Conservation (phyloP, 2,113 vertebrate genomes). For the Misgurnus anguillicaudatus region DNA sequence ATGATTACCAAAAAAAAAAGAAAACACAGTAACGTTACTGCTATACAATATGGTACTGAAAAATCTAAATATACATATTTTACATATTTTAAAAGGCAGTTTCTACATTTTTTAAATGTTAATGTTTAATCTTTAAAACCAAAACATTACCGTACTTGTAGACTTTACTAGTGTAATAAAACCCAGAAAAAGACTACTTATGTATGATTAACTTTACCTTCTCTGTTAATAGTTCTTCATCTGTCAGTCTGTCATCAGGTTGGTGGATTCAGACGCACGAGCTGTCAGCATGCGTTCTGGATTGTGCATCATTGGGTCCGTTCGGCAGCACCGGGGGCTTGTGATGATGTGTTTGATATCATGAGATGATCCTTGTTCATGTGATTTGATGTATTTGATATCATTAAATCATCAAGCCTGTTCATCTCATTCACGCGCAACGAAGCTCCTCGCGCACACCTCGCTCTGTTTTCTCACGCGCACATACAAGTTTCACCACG, state of each 20-base stretch:
- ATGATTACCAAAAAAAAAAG: no score
- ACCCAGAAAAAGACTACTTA: neutral
- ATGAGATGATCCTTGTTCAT: conserved; percentile 1
- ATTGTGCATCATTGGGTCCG: neutral
- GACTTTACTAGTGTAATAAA: neutral
- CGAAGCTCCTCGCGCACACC: conserved; percentile 42
- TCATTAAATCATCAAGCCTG: neutral
- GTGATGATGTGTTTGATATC: conserved; percentile 29
- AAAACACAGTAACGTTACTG: no score
- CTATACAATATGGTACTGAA: no score
- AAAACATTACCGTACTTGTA: no score
- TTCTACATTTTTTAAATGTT: no score
- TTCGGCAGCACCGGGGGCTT: neutral
- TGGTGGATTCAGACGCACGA: conserved; percentile 29
- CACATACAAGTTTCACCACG: conserved; percentile 39
- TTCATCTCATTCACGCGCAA: conserved; percentile 43
- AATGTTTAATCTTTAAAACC: no score
- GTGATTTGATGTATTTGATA: conserved; percentile 21
- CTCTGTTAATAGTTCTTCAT: conserved; percentile 34
- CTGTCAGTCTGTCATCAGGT: conserved; percentile 35
- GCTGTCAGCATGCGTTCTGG: neutral
- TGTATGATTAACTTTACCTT: conserved; percentile 47
- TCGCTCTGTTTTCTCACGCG: conserved; percentile 33
- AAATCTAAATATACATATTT: no score
- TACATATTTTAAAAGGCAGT: no score